These are phyloP conservation scores for Myotis pilosus DNA, from an alignment of 2,797 vertebrate genomes.

Conservation along the genomic window DNA sequence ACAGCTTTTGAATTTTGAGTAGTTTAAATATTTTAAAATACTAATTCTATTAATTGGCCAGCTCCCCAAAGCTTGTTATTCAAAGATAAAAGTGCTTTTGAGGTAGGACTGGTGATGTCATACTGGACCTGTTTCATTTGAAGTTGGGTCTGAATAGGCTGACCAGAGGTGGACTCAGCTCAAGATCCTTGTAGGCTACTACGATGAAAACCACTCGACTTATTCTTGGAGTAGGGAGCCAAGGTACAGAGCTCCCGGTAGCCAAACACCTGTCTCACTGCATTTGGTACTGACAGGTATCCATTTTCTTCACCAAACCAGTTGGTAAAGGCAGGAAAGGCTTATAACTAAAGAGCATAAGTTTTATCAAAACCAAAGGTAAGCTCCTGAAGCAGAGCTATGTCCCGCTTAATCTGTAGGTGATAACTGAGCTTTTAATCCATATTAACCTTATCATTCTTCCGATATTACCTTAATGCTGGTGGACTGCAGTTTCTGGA, in stretches of 20 bases:
- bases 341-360: neutral
- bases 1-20: constrained; percentile 30
- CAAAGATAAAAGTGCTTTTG: neutral
- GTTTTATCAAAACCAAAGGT: neutral
- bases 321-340: neutral
- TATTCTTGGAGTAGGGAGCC: neutral
- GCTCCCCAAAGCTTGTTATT: neutral
- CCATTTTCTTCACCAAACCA: neutral
- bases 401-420: neutral
- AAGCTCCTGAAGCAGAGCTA: neutral
- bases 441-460: neutral
- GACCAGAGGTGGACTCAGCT: neutral
- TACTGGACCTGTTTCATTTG: neutral
- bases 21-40: constrained; percentile 6
- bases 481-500: constrained; percentile 98
- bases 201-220: neutral
- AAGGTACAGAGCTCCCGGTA: neutral
- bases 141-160: neutral
- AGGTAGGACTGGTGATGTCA: neutral
- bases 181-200: neutral
- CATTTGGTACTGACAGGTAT: neutral
- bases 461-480: constrained; percentile 93
- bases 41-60: neutral
- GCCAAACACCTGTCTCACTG: neutral
- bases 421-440: neutral